These are phyloP conservation scores for Serrognathus titanus DNA, from an alignment of 2,888 invertebrate genomes.

Conservation along the genomic window DNA sequence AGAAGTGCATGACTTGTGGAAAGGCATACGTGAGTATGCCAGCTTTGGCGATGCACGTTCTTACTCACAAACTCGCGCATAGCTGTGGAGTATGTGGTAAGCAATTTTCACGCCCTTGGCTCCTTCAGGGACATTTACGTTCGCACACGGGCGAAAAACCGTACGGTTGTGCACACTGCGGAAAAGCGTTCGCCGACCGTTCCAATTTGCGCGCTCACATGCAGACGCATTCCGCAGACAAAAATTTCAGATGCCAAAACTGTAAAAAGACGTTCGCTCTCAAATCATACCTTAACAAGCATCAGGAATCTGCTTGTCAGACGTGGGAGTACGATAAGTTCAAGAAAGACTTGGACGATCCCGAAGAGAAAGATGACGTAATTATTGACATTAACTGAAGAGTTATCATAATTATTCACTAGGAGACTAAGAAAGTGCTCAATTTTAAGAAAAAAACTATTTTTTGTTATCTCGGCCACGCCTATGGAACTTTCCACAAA, in stretches of 20 bases:
- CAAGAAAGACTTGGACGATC: conserved; percentile 5
- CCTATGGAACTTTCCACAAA: too few species aligned
- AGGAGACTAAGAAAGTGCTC: too few species aligned
- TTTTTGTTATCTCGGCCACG: too few species aligned
- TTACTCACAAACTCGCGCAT: conserved; percentile 89
- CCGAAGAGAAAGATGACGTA: neutral
- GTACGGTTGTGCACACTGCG: conserved; percentile 90
- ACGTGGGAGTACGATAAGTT: conserved; percentile 55
- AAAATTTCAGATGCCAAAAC: conserved; percentile 82
- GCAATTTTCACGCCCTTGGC: conserved; percentile 93
- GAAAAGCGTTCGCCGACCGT: conserved; percentile 91
- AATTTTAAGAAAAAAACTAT: too few species aligned
- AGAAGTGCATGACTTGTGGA: conserved; percentile 91
- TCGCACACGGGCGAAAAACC: conserved; percentile 94
- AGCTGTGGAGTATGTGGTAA: conserved; percentile 92
- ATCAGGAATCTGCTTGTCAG: conserved; percentile 83
- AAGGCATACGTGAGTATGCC: conserved; percentile 98
- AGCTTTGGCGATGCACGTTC: conserved; percentile 88
- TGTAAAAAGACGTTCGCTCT: conserved; percentile 91
- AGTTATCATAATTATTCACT: too few species aligned
- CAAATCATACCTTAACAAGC: conserved; percentile 93
- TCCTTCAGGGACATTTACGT: conserved; percentile 79
- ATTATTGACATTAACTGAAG: too few species aligned
- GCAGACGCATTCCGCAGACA: conserved; percentile 89
- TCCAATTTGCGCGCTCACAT: conserved; percentile 91